Evolutionary conservation across 2,113 vertebrate genomes (phyloP).

Genomic region (Mus spicilegus): DNA sequence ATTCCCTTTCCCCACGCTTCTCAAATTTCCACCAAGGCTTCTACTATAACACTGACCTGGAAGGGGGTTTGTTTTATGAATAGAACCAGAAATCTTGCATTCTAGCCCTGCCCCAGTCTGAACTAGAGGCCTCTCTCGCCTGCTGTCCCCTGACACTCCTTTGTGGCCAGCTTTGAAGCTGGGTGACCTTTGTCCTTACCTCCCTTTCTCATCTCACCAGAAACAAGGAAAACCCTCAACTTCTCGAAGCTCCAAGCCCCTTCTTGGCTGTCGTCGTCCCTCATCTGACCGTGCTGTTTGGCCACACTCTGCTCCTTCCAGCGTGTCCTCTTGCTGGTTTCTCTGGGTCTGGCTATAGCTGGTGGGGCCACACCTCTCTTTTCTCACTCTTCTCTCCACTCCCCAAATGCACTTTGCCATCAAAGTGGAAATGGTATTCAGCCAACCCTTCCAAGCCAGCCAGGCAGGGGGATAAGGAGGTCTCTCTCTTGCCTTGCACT

Average conservation of each 20-base stretch:
- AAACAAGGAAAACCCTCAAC: neutral
- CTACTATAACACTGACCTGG: neutral
- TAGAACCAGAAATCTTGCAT: neutral
- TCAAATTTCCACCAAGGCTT: conserved; percentile 23
- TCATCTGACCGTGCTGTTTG: neutral
- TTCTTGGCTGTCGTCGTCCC: neutral
- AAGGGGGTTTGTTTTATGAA: neutral
- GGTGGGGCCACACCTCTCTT: neutral
- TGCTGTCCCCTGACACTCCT: neutral
- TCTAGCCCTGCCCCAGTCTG: neutral
- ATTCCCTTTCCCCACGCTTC: neutral
- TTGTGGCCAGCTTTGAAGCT: neutral
- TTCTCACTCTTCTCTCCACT: conserved; percentile 44
- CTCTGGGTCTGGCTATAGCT: neutral
- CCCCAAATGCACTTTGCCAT: neutral
- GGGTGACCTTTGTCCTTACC: neutral
- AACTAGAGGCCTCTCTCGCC: neutral
- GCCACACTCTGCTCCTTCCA: neutral
- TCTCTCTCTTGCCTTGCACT: neutral
- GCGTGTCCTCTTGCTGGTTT: neutral
- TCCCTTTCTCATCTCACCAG: neutral
- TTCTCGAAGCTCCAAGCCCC: conserved; percentile 2
- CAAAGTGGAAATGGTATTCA: neutral
- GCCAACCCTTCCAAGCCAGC: neutral
- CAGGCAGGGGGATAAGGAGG: neutral